Evolutionary conservation across 2,888 invertebrate species (phyloP), one percentile per base, ranked within the genome.

Genomic region (Acanthacorydalis orientalis): DNA sequence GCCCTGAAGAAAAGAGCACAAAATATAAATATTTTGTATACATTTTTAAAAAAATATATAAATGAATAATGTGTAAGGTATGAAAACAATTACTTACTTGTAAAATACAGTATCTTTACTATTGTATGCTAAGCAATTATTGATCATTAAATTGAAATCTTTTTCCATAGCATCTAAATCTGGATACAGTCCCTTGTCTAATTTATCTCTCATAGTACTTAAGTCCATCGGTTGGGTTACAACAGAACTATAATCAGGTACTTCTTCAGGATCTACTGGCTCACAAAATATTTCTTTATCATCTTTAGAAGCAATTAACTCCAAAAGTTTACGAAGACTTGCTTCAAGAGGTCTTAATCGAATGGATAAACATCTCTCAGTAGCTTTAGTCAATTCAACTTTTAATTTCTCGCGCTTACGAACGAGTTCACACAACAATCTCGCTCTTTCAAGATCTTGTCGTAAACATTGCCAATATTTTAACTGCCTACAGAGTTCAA

Each of bases 391-490:
- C 56, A 79, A 73, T 60, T 92, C 90, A 47, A 37, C 37, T 66
- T 98, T 98, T 12, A 91, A 72, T 57, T 92, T 92, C 67, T 98
- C 97, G 38, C 97, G 76, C 62, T 97, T 97, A 47, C 96, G 78
- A 3, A 97, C 91, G 53, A 96, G 64, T 65, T 97, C 97, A 60
- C 95, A 93, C 0, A 97, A 74, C 33, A 97, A 70, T 65, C 89
- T 76, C 1, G 92, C 93, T 50, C 92, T 75, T 63, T 98, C 97
- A 53, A 97, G 69, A 63, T 96, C 93, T 60, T 95, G 93, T 1
- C 96, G 75, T 55, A 97, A 72, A 56, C 89, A 80, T 63, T 92
- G 89, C 88, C 92, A 92, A 60, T 93, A 92, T 59, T 92, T 91
- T 2, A 93, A 68, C 57, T 91, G 89, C 44, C 85, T 78, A 59